Evolutionary conservation across 2,797 vertebrate species (phyloP).

Genomic region (Anomalospiza imberbis): DNA sequence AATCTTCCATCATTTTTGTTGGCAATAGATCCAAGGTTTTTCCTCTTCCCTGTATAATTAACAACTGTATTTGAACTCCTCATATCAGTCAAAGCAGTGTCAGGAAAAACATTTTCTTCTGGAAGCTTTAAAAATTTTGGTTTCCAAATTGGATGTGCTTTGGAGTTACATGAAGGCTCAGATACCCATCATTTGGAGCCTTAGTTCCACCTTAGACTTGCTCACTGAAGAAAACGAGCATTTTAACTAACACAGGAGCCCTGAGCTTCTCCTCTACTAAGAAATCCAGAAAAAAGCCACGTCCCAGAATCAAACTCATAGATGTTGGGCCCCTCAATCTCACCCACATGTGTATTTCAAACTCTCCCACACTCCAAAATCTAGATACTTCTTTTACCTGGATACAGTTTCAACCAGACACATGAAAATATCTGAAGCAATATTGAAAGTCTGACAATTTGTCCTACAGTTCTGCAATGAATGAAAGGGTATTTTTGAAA

Average conservation of each 20-base stretch:
- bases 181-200: not conserved
- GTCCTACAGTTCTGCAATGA: not conserved
- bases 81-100: not conserved
- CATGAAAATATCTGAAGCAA: not conserved
- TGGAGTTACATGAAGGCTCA: not conserved
- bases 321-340: not conserved
- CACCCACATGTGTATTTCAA: not conserved
- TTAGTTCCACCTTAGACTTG: not conserved
- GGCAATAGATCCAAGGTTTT: not conserved
- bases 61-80: not conserved
- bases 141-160: not conserved
- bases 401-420: not conserved
- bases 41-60: not conserved
- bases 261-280: not conserved
- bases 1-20: not conserved
- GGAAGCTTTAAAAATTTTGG: not conserved
- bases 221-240: not conserved
- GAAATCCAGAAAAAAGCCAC: not conserved
- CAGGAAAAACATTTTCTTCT: not conserved
- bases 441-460: not conserved
- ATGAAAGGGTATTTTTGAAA: not conserved
- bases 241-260: not conserved
- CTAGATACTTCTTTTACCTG: not conserved
- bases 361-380: not conserved
- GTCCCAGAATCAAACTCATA: not conserved